These are phyloP conservation scores for Terebella lapidaria DNA, from an alignment of 2,888 invertebrate genomes.

Conservation along the genomic window DNA sequence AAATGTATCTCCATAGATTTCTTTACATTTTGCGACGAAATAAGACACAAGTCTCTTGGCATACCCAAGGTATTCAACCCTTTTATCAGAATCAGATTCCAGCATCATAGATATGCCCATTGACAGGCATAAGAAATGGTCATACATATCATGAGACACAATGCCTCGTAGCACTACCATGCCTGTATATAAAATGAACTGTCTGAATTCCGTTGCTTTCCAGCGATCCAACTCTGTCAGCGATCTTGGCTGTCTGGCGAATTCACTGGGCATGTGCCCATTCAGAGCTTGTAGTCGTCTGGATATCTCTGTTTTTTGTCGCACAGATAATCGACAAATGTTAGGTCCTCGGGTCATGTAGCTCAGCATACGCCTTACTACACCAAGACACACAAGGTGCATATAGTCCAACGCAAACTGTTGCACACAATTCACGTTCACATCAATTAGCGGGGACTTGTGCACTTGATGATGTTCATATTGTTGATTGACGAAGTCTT, in stretches of 20 bases:
- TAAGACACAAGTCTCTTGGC: conserved; percentile 15
- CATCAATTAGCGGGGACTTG: conserved; percentile 20
- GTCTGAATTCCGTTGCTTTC: conserved; percentile 36
- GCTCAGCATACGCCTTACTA: conserved; percentile 18
- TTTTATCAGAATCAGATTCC: conserved; percentile 3
- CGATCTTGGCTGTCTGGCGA: conserved; percentile 27
- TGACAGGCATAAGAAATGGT: conserved; percentile 28
- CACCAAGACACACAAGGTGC: conserved; percentile 38
- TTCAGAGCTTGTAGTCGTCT: conserved; percentile 24
- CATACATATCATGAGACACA: conserved; percentile 18
- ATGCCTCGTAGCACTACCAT: conserved; percentile 23
- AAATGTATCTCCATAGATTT: conserved; percentile 12
- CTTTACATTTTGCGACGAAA: conserved; percentile 4
- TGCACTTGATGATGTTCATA: conserved; percentile 23
- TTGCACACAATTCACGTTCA: conserved; percentile 22
- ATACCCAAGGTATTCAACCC: conserved; percentile 3
- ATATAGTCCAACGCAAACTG: conserved; percentile 37
- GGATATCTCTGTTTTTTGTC: not conserved
- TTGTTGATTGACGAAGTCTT: conserved; percentile 17
- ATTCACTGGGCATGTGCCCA: conserved; percentile 26
- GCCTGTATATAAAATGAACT: conserved; percentile 33
- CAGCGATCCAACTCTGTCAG: conserved; percentile 28
- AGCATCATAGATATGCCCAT: conserved; percentile 26
- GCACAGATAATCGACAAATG: not conserved
- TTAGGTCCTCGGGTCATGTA: not conserved